These are phyloP conservation scores for Timema podura DNA, from an alignment of 2,888 invertebrate species.

Conservation along the genomic window DNA sequence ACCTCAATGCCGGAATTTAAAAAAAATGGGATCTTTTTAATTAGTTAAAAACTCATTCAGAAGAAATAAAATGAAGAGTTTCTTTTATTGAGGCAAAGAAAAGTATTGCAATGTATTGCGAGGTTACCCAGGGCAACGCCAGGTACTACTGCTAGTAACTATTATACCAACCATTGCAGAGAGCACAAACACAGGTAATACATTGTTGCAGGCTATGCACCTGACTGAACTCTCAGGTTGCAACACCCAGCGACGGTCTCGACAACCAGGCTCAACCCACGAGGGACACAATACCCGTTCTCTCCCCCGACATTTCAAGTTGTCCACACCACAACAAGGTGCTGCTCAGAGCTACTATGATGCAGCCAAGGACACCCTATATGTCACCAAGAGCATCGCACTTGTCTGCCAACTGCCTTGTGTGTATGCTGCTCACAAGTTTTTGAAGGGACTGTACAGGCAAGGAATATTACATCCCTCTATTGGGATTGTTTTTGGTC, in stretches of 20 bases:
- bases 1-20: no score
- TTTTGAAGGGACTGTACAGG: conserved; percentile 84
- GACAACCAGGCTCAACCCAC: conserved; percentile 27
- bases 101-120: no score
- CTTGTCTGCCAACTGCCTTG: conserved; percentile 89
- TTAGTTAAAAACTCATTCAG: no score
- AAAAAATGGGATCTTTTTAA: no score
- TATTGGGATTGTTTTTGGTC: no score
- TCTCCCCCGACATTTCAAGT: conserved; percentile 83
- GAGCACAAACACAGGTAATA: no score
- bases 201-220: conserved; percentile 84
- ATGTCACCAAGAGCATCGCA: conserved; percentile 92
- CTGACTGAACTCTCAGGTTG: conserved; percentile 85
- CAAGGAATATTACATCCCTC: no score
- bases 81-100: no score
- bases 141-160: no score
- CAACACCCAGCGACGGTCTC: conserved; percentile 42
- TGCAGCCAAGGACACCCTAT: conserved; percentile 88
- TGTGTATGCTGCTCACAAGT: conserved; percentile 78
- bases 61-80: no score
- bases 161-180: no score
- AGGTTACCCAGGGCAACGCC: no score
- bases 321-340: conserved; percentile 69
- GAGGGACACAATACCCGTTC: conserved; percentile 76
- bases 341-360: conserved; percentile 87